These are phyloP conservation scores for Loris lydekkerianus DNA, from an alignment of 2,797 vertebrate species.

Conservation along the genomic window DNA sequence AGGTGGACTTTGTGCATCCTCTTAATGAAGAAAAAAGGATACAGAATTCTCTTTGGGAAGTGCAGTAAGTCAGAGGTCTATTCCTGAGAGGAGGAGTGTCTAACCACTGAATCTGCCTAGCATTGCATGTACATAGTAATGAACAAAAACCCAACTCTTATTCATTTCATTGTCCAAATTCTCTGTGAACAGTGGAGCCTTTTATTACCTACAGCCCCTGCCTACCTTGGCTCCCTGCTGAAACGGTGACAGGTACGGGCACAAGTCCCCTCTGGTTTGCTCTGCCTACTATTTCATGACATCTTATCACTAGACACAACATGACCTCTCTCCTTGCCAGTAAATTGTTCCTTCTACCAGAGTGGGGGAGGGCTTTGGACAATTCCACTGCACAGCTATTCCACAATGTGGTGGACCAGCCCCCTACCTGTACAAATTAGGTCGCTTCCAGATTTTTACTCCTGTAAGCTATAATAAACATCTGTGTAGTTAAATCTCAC, in stretches of 20 bases:
- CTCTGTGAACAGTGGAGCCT: not conserved
- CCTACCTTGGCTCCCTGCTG: not conserved
- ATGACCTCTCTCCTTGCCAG: not conserved
- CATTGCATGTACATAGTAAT: not conserved
- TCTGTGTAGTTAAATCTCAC: not conserved
- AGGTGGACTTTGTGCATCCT: not conserved
- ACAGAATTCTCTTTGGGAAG: fast-evolving
- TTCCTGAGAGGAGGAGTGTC: not conserved
- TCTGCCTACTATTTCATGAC: not conserved
- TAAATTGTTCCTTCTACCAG: not conserved
- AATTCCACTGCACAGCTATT: fast-evolving
- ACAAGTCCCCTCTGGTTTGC: fast-evolving
- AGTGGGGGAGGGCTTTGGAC: not conserved
- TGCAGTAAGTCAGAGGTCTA: not conserved
- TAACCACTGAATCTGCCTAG: not conserved
- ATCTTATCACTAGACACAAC: not conserved
- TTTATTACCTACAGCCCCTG: not conserved
- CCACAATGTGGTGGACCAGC: fast-evolving
- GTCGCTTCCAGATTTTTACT: not conserved
- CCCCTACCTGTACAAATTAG: not conserved
- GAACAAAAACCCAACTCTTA: not conserved
- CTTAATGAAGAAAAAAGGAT: not conserved
- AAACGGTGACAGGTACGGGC: fast-evolving
- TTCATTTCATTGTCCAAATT: not conserved
- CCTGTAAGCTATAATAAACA: not conserved